Conservation (phyloP, 1,140 invertebrate species). For the Dendroctonus ponderosae region DNA sequence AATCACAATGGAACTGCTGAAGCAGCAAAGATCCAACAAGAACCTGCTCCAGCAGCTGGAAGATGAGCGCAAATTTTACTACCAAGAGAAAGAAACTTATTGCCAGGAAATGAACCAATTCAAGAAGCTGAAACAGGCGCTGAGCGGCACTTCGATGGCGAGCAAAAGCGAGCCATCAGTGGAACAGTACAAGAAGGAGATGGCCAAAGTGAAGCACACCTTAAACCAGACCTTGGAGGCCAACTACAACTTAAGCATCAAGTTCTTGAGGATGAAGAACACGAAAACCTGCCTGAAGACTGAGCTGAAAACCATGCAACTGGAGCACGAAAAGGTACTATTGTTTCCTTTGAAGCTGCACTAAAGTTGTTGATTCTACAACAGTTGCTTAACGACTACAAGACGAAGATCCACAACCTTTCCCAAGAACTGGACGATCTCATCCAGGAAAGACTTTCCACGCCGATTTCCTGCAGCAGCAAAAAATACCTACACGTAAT, state of each 20-base stretch:
- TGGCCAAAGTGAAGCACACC: slow-evolving; percentile 42
- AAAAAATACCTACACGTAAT: slow-evolving; percentile 49
- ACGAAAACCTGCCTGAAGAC: slow-evolving; percentile 45
- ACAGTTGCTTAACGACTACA: slow-evolving; percentile 40
- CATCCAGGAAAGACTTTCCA: slow-evolving; percentile 40
- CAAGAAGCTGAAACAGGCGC: slow-evolving; percentile 43
- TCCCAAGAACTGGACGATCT: slow-evolving; percentile 39
- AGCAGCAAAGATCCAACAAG: slow-evolving; percentile 42
- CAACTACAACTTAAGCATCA: slow-evolving; percentile 51
- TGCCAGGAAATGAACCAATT: slow-evolving; percentile 48
- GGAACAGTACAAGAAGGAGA: slow-evolving; percentile 38
- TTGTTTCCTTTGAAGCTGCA: slow-evolving; percentile 5
- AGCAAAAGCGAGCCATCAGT: slow-evolving; percentile 13
- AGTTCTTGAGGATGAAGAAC: slow-evolving; percentile 50
- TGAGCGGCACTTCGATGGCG: slow-evolving; percentile 30
- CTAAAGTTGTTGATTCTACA: slow-evolving; percentile 8
- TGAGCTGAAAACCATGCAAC: slow-evolving; percentile 38
- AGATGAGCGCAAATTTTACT: slow-evolving; percentile 48
- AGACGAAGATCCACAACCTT: slow-evolving; percentile 40
- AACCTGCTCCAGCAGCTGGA: slow-evolving; percentile 46
- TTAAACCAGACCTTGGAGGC: slow-evolving; percentile 49
- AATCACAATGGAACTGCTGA: slow-evolving; percentile 41
- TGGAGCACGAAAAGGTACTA: slow-evolving; percentile 41
- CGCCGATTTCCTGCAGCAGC: slow-evolving; percentile 45
- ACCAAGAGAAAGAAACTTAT: slow-evolving; percentile 47